Evolutionary conservation across 2,113 vertebrate species (phyloP).

Genomic region (Nettapus auritus): DNA sequence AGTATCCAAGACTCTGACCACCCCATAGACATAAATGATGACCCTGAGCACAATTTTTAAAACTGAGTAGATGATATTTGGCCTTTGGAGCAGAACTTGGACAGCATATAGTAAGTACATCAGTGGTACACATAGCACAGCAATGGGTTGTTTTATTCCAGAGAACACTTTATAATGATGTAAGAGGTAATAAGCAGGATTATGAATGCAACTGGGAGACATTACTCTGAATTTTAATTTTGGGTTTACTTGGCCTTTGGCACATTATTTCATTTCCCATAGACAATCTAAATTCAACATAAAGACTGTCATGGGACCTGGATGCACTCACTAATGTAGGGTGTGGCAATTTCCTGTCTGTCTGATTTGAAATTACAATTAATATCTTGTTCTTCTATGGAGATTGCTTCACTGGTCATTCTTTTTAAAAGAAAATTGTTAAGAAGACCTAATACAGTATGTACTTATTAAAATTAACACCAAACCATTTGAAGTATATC

Average conservation of each 20-base stretch:
- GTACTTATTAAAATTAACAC: neutral
- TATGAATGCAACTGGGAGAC: constrained; percentile 64
- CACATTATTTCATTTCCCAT: constrained; percentile 45
- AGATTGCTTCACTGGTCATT: constrained; percentile 9
- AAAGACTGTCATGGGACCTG: constrained; percentile 53
- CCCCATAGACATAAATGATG: neutral
- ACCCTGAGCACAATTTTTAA: neutral
- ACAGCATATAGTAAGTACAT: accelerated
- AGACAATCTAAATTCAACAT: constrained; percentile 40
- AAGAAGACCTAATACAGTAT: neutral
- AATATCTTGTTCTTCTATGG: neutral
- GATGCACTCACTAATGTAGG: constrained; percentile 43
- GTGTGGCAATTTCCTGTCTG: constrained; percentile 63
- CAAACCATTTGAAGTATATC: neutral
- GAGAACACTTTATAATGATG: constrained; percentile 43
- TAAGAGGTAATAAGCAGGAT: constrained; percentile 63
- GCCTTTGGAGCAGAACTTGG: neutral
- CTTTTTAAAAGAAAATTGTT: neutral
- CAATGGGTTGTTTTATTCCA: constrained; percentile 6
- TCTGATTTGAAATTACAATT: constrained; percentile 39
- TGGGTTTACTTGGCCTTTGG: constrained; percentile 49
- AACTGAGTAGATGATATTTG: constrained; percentile 18
- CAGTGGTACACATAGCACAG: neutral
- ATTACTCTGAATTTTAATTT: constrained; percentile 68
- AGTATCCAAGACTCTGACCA: neutral